Evolutionary conservation across 2,113 vertebrate genomes (phyloP).

Genomic region (Peromyscus maniculatus): DNA sequence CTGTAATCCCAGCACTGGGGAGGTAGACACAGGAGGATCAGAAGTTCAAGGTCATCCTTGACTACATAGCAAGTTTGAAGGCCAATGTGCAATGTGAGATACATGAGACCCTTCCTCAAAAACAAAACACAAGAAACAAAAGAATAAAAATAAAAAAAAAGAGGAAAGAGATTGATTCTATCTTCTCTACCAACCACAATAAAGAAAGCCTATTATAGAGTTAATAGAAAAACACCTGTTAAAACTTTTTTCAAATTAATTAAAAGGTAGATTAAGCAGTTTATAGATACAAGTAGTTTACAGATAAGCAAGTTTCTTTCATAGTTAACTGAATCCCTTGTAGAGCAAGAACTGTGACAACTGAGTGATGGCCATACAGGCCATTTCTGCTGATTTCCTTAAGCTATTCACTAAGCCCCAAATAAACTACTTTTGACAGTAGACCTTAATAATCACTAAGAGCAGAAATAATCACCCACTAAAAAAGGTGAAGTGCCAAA

Average conservation of each 20-base stretch:
- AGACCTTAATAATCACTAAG: constrained; percentile 31
- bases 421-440: constrained; percentile 28
- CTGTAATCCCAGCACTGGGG: background rate
- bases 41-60: background rate
- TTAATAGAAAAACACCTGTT: background rate
- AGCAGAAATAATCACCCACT: constrained; percentile 24
- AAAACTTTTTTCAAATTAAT: background rate
- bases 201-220: background rate
- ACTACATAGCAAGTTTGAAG: background rate
- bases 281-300: background rate
- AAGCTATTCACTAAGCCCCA: background rate
- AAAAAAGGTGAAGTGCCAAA: constrained; percentile 6
- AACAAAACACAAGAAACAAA: background rate
- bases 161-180: background rate
- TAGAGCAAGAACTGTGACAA: background rate
- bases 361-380: background rate
- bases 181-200: background rate
- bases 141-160: background rate
- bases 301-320: background rate
- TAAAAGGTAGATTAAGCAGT: background rate
- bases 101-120: background rate
- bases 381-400: background rate
- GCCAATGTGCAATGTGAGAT: background rate
- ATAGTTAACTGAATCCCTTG: background rate
- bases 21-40: background rate